These are phyloP conservation scores for Aradophagus sp. DNA, from an alignment of 1,140 invertebrate genomes.

Conservation along the genomic window DNA sequence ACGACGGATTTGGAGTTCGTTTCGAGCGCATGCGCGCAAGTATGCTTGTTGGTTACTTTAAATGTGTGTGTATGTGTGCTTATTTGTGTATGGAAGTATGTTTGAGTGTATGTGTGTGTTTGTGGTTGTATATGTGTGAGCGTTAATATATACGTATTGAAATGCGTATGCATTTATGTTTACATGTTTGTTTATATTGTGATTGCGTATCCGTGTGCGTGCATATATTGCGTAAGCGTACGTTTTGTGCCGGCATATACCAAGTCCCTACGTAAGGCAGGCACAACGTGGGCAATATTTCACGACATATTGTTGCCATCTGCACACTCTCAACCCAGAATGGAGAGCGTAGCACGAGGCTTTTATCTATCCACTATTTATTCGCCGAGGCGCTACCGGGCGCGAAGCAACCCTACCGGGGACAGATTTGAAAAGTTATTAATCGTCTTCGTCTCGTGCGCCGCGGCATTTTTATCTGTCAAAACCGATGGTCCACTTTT, in stretches of 20 bases:
- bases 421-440: conserved; percentile 75
- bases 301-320: conserved; percentile 75
- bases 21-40: conserved; percentile 35
- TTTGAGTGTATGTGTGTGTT: too few relatives aligned
- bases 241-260: conserved; percentile 1
- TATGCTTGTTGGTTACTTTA: too few relatives aligned
- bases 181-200: too few relatives aligned
- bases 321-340: conserved; percentile 73
- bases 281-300: conserved; percentile 70
- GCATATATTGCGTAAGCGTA: conserved; percentile 16
- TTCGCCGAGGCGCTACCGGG: conserved; percentile 71
- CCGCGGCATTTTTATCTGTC: conserved; percentile 26
- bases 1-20: conserved; percentile 65
- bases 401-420: conserved; percentile 63
- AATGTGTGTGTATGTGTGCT: too few relatives aligned
- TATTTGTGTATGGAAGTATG: too few relatives aligned
- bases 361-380: conserved; percentile 75
- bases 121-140: too few relatives aligned
- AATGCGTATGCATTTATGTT: too few relatives aligned
- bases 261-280: conserved; percentile 36
- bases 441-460: conserved; percentile 68
- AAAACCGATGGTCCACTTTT: conserved; percentile 15
- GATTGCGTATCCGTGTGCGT: conserved; percentile 27
- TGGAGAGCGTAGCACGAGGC: conserved; percentile 62
- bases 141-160: too few relatives aligned